phyloP scores from a whole-genome alignment of 2,888 invertebrate genomes.

The Liposcelis brunnea region DNA sequence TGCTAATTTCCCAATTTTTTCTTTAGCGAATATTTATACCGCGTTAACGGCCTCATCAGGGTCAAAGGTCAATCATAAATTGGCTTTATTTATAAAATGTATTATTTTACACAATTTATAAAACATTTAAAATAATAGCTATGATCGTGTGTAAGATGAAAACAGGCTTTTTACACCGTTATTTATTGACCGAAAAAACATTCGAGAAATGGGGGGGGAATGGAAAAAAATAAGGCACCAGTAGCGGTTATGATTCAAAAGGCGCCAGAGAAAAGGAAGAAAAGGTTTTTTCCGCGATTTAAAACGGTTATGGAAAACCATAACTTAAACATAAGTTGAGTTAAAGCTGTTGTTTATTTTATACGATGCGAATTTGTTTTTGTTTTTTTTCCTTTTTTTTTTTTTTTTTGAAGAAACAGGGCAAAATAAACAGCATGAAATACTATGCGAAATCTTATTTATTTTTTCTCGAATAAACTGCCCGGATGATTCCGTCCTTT shows the following conservation, averaged over 20 bases:
- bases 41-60: too few species aligned
- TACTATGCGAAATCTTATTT: conserved; percentile 14
- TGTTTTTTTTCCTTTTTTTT: neutral
- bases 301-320: too few species aligned
- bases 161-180: neutral
- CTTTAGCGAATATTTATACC: too few species aligned
- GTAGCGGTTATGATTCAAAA: neutral
- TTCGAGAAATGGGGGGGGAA: conserved; percentile 8
- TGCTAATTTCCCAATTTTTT: too few species aligned
- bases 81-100: too few species aligned
- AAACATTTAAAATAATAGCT: too few species aligned
- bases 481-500: conserved; percentile 1
- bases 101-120: neutral
- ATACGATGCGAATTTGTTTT: conserved; percentile 1
- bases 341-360: conserved; percentile 3
- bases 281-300: too few species aligned
- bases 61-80: too few species aligned
- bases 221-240: conserved; percentile 9
- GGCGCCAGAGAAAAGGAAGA: neutral
- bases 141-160: too few species aligned
- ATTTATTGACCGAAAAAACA: conserved; percentile 7
- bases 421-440: neutral
- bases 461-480: conserved; percentile 10
- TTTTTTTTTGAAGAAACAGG: neutral
- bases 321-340: too few species aligned